Evolutionary conservation across 2,113 vertebrate species (phyloP).

Genomic region (Tenebrosternarchus preto): DNA sequence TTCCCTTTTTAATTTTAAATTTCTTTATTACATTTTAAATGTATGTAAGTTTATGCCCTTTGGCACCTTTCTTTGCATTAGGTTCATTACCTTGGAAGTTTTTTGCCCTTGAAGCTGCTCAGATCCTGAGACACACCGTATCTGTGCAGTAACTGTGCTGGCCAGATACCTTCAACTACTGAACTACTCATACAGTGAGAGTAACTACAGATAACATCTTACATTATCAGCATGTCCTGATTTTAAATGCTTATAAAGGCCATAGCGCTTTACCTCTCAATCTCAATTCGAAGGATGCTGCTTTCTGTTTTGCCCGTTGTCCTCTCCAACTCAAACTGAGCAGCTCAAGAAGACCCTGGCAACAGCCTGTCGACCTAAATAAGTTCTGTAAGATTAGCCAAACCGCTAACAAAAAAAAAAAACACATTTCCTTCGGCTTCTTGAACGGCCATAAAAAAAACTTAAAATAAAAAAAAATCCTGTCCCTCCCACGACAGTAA

Average conservation of each 20-base stretch:
- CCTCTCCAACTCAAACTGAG: conserved; percentile 9
- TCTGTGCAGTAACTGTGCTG: background rate
- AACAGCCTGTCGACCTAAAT: background rate
- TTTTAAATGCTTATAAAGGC: background rate
- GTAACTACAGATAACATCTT: conserved; percentile 4
- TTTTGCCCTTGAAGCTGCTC: background rate
- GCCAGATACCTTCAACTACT: background rate
- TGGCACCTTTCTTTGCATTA: too few species aligned
- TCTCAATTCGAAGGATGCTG: background rate
- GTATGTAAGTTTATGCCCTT: background rate
- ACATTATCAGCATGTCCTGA: conserved; percentile 13
- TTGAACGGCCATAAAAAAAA: too few species aligned
- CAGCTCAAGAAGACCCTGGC: conserved; percentile 7
- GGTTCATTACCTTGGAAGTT: background rate
- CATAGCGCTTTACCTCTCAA: background rate
- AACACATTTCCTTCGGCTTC: too few species aligned
- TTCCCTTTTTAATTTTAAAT: too few species aligned
- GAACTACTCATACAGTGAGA: conserved; percentile 8
- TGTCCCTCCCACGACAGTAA: too few species aligned
- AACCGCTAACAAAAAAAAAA: too few species aligned
- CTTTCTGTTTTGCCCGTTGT: background rate
- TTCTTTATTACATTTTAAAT: background rate
- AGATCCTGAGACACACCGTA: background rate
- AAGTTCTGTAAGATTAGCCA: background rate
- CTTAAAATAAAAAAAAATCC: too few species aligned